Percentiles rank a stretch among this genome's conserved stretches.
Evolutionary conservation across 2,797 vertebrate species (phyloP).

Genomic region (Eulemur rubriventer): DNA sequence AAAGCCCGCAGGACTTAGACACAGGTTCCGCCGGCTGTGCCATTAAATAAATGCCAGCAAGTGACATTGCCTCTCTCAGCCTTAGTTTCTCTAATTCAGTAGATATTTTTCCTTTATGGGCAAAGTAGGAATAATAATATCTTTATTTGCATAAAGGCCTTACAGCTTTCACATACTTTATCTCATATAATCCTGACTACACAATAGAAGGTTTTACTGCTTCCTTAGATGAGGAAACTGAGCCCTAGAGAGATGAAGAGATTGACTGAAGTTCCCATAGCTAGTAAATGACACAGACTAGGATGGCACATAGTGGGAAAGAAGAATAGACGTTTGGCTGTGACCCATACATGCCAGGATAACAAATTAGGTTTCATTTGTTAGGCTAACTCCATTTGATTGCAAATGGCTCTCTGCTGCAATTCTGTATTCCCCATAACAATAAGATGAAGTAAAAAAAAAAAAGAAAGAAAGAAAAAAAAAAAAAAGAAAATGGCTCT

Average conservation of each 20-base stretch:
- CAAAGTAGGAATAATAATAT: slow-evolving; percentile 19
- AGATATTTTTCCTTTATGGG: neutral
- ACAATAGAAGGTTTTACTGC: slow-evolving; percentile 35
- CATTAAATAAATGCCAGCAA: neutral
- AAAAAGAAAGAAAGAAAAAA: no score
- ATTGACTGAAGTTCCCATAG: slow-evolving; percentile 40
- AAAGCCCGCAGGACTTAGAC: neutral
- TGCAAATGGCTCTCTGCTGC: neutral
- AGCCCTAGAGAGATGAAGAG: slow-evolving; percentile 45
- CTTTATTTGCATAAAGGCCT: slow-evolving; percentile 45
- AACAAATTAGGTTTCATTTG: neutral
- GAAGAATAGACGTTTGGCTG: neutral
- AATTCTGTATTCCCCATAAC: no score
- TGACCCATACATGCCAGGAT: neutral
- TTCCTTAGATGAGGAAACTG: slow-evolving; percentile 52
- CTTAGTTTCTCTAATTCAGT: neutral
- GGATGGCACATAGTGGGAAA: slow-evolving; percentile 8
- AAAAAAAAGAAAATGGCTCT: neutral
- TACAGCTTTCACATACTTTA: neutral
- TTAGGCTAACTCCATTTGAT: neutral
- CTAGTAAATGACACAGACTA: neutral
- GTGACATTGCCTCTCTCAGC: neutral
- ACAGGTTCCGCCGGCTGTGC: neutral
- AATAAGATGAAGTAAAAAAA: no score
- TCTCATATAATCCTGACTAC: neutral